Conservation (phyloP, 2,888 invertebrate species). For the Mallateleia sp. region DNA sequence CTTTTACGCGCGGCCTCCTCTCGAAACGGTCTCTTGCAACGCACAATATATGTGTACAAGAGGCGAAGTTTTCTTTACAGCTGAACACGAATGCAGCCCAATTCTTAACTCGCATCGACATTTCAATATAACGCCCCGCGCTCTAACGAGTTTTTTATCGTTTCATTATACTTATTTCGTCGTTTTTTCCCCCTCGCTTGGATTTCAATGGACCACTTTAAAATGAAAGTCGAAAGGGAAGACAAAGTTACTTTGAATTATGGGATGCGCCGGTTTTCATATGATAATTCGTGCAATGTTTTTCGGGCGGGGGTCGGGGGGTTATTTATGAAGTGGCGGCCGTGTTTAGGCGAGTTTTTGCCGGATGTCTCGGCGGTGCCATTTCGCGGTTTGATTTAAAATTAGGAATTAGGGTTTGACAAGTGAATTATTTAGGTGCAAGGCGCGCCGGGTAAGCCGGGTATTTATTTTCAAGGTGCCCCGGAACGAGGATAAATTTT, state of each 20-base stretch:
- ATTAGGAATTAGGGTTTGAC: background rate
- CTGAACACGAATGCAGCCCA: constrained; percentile 73
- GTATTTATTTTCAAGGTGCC: no score
- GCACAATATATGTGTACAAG: constrained; percentile 50
- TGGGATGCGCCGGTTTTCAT: constrained; percentile 66
- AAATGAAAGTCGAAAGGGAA: constrained; percentile 69
- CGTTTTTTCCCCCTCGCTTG: constrained; percentile 29
- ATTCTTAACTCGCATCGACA: constrained; percentile 77
- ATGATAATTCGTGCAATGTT: constrained; percentile 70
- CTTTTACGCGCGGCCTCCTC: constrained; percentile 20
- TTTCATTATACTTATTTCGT: constrained; percentile 71
- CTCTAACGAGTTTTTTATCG: constrained; percentile 76
- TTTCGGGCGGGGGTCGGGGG: constrained; percentile 27
- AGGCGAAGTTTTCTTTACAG: constrained; percentile 69
- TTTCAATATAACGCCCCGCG: constrained; percentile 76
- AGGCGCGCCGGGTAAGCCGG: no score
- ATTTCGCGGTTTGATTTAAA: background rate
- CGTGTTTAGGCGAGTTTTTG: constrained; percentile 33
- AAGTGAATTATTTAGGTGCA: constrained; percentile 3
- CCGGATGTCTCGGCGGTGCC: background rate
- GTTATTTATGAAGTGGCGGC: constrained; percentile 59
- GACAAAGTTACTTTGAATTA: constrained; percentile 68
- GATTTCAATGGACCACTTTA: constrained; percentile 68
- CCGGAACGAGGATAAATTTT: no score
- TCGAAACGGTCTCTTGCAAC: constrained; percentile 48